Evolutionary conservation across 2,888 invertebrate genomes (phyloP).

Genomic region (Acronicta psi): DNA sequence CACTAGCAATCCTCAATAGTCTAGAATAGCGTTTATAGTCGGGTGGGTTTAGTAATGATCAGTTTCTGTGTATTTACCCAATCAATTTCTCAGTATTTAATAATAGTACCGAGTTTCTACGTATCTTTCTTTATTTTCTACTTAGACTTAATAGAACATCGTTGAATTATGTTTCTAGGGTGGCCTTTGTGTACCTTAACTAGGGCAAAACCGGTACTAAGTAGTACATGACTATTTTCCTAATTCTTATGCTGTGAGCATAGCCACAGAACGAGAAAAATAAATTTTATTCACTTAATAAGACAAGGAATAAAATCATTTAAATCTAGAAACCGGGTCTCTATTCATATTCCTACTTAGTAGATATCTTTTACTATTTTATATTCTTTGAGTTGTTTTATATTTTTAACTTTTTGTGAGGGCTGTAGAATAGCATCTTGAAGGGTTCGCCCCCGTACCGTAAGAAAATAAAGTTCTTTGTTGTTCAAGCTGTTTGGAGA

Average conservation of each 20-base stretch:
- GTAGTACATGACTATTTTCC: background rate
- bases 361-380: constrained; percentile 46
- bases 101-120: constrained; percentile 4
- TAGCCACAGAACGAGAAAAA: constrained; percentile 13
- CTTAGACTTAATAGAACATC: constrained; percentile 8
- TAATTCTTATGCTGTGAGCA: constrained; percentile 11
- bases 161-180: background rate
- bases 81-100: too few relatives aligned
- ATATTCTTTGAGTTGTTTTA: constrained; percentile 30
- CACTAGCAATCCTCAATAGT: too few relatives aligned
- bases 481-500: constrained; percentile 56
- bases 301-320: constrained; percentile 50
- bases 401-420: constrained; percentile 47
- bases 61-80: too few relatives aligned
- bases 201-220: too few relatives aligned
- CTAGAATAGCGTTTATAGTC: too few relatives aligned
- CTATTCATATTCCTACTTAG: constrained; percentile 32
- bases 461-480: constrained; percentile 67
- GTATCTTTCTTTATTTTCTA: too few relatives aligned
- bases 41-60: too few relatives aligned
- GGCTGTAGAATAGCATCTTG: constrained; percentile 30
- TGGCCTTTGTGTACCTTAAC: too few relatives aligned
- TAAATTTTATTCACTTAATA: constrained; percentile 26
- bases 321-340: constrained; percentile 50
- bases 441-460: constrained; percentile 36